Conservation (phyloP, 64 coral and sea anemone species). For the Stichodactyla helianthus region DNA sequence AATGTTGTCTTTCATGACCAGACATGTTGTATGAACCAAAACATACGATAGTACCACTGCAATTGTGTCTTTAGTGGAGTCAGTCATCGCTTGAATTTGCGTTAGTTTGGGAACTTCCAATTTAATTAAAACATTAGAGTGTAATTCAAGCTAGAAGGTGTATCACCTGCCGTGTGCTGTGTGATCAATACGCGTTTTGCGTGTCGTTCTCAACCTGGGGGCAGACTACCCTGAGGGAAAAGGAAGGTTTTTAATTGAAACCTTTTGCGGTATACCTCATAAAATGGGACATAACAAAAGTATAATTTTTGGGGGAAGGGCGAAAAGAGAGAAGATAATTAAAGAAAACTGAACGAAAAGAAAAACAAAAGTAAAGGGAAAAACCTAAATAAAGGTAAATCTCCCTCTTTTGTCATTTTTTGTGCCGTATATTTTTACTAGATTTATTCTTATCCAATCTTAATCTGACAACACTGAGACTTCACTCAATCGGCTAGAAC, state of each 20-base stretch:
- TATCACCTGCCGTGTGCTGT: not conserved
- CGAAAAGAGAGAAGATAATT: no score
- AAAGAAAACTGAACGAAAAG: no score
- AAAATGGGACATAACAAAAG: not conserved
- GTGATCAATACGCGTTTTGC: not conserved
- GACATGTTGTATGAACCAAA: not conserved
- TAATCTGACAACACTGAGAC: no score
- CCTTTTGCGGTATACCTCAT: not conserved
- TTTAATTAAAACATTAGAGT: not conserved
- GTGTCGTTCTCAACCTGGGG: not conserved
- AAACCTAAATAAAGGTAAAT: no score
- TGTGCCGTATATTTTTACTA: no score
- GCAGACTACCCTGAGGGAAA: not conserved
- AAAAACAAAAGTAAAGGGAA: no score
- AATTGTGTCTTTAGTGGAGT: not conserved
- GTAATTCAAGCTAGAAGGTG: not conserved
- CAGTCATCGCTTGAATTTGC: not conserved
- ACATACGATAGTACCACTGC: not conserved
- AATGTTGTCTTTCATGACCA: not conserved
- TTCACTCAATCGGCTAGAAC: not conserved
- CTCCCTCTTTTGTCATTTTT: no score
- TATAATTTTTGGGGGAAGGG: no score
- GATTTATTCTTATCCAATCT: no score
- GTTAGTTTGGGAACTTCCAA: not conserved
- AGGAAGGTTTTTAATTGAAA: not conserved